phyloP scores from a whole-genome alignment of 2,797 vertebrate genomes.

The Graptemys geographica region DNA sequence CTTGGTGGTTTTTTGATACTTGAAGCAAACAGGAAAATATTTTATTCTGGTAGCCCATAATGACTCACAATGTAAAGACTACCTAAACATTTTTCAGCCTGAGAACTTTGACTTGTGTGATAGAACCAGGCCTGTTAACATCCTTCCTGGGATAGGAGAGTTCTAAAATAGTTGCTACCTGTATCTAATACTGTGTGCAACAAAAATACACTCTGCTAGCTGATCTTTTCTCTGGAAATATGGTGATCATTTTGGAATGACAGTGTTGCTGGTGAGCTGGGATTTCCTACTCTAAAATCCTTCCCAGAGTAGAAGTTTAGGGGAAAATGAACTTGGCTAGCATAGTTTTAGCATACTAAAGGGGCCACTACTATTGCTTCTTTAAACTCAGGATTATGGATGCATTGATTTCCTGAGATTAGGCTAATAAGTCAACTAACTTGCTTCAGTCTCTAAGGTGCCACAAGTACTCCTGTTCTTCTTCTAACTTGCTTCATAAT shows the following conservation, averaged over 20 bases:
- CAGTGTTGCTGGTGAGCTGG: background rate
- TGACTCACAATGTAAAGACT: background rate
- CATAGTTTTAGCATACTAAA: background rate
- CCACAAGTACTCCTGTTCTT: too few relatives aligned
- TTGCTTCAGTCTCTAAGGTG: background rate
- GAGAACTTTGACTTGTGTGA: background rate
- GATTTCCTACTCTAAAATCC: conserved; percentile 8
- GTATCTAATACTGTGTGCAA: background rate
- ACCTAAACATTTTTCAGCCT: accelerated
- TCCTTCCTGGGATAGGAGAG: background rate
- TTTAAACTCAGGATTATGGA: background rate
- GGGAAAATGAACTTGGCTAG: background rate
- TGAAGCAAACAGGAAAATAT: conserved; percentile 42
- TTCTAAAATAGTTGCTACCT: background rate
- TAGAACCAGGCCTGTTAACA: background rate
- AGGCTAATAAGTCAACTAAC: background rate
- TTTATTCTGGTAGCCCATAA: conserved; percentile 11
- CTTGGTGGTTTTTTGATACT: conserved; percentile 48
- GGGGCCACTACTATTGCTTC: background rate
- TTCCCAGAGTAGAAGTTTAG: background rate
- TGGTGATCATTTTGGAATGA: background rate
- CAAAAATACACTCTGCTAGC: background rate
- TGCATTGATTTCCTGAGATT: background rate
- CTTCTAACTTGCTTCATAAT: background rate
- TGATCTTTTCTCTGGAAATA: background rate